Evolutionary conservation across 2,797 vertebrate genomes (phyloP).

Genomic region (Perodicticus potto): DNA sequence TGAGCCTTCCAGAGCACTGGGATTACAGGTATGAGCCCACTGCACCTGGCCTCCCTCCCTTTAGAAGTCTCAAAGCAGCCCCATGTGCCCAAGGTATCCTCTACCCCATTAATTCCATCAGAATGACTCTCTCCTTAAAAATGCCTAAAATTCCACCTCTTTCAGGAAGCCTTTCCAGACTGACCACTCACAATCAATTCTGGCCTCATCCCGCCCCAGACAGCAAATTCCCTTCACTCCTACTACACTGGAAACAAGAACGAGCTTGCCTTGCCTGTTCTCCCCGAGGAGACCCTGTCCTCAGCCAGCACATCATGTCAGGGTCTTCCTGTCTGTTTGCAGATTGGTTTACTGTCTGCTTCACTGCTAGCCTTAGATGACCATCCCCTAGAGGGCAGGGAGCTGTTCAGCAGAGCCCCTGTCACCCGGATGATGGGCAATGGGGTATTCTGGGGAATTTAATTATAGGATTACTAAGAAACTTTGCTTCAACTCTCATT

Average conservation of each 20-base stretch:
- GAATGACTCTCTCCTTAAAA: not conserved
- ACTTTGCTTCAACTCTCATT: constrained; percentile 58
- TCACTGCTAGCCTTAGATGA: not conserved
- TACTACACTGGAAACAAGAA: not conserved
- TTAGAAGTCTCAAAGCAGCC: not conserved
- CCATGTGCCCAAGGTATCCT: too few relatives aligned
- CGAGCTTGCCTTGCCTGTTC: not conserved
- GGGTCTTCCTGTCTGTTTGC: not conserved
- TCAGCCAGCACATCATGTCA: not conserved
- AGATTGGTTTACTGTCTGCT: not conserved
- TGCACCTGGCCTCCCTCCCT: not conserved
- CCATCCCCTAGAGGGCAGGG: not conserved
- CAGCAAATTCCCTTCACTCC: not conserved
- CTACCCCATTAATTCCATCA: not conserved
- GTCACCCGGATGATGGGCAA: not conserved
- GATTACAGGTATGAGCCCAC: not conserved
- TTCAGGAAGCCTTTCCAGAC: not conserved
- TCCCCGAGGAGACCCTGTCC: not conserved
- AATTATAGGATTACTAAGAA: constrained; percentile 50
- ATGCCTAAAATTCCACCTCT: not conserved
- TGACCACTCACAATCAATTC: not conserved
- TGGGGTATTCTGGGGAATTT: not conserved
- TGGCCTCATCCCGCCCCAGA: not conserved
- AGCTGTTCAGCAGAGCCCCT: not conserved
- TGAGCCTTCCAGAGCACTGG: too few relatives aligned